Conservation (phyloP, 2,888 invertebrate species). For the Eutolmus rufibarbis region DNA sequence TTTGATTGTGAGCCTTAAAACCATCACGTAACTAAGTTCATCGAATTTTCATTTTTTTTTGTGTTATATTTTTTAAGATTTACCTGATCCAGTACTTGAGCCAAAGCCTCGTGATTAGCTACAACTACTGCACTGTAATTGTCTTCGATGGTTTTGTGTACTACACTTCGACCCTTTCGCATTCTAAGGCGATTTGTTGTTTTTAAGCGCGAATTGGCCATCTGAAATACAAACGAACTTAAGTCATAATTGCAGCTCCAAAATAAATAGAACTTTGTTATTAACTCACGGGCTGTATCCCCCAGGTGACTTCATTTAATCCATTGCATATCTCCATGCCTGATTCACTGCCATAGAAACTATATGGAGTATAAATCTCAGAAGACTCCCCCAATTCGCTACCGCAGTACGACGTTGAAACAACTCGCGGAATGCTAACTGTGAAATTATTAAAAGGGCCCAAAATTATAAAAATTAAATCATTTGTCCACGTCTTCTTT, state of each 20-base stretch:
- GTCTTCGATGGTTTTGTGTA: slow-evolving; percentile 85
- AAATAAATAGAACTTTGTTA: background rate
- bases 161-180: slow-evolving; percentile 81
- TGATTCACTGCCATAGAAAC: slow-evolving; percentile 72
- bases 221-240: slow-evolving; percentile 49
- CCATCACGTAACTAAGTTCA: no score
- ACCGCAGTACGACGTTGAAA: slow-evolving; percentile 81
- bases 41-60: no score
- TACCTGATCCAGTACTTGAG: slow-evolving; percentile 89
- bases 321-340: slow-evolving; percentile 62
- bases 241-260: background rate
- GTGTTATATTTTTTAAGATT: slow-evolving; percentile 33
- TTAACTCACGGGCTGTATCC: slow-evolving; percentile 56
- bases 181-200: slow-evolving; percentile 73
- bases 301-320: slow-evolving; percentile 62
- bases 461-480: background rate
- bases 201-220: slow-evolving; percentile 58
- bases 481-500: slow-evolving; percentile 1
- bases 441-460: background rate
- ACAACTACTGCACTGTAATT: slow-evolving; percentile 90
- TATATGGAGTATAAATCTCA: slow-evolving; percentile 83
- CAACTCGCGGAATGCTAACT: slow-evolving; percentile 66
- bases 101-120: slow-evolving; percentile 88
- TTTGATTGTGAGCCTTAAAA: background rate
- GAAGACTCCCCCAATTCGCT: slow-evolving; percentile 83